Conservation (phyloP, 2,888 invertebrate species). For the Carabus problematicus region DNA sequence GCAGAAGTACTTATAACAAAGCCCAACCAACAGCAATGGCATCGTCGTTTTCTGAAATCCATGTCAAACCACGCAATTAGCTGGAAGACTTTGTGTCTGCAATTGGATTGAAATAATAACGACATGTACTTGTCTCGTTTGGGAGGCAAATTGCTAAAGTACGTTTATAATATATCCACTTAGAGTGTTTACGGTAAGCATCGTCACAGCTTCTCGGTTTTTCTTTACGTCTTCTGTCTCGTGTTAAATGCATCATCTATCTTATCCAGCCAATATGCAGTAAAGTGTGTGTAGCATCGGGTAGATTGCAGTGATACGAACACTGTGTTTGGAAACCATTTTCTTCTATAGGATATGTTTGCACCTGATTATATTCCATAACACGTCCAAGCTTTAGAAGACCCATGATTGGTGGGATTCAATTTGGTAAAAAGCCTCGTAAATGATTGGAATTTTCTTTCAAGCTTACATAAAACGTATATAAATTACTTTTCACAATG, state of each 20-base stretch:
- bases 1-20: no score
- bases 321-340: background rate
- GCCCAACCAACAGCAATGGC: no score
- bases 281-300: slow-evolving; percentile 24
- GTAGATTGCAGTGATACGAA: background rate
- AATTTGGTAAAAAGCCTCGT: no score
- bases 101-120: slow-evolving; percentile 23
- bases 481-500: no score
- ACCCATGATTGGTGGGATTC: no score
- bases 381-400: no score
- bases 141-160: slow-evolving; percentile 12
- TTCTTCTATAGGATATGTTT: background rate
- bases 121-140: slow-evolving; percentile 12
- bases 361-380: background rate
- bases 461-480: background rate
- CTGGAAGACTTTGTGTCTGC: background rate
- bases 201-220: background rate
- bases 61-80: no score
- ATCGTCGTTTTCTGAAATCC: no score
- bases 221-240: slow-evolving; percentile 20
- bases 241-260: slow-evolving; percentile 39
- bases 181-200: slow-evolving; percentile 30
- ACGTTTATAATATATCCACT: slow-evolving; percentile 31
- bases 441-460: no score
- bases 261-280: slow-evolving; percentile 41